A percentile compares a stretch with the other conserved stretches of the same genome.
Conservation (phyloP, 2,888 invertebrate species). For the Mylabris sibirica region DNA sequence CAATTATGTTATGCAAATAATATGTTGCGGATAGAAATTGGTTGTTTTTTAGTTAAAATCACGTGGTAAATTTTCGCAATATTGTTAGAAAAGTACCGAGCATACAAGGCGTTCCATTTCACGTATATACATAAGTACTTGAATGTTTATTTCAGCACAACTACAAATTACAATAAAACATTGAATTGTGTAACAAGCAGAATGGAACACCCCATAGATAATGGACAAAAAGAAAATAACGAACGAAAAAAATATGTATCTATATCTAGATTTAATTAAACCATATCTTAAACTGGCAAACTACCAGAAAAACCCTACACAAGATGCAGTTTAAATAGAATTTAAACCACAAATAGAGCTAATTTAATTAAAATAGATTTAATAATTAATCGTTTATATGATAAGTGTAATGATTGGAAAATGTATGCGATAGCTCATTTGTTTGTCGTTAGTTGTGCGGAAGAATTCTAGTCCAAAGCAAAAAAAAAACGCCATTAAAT, state of each 20-base stretch:
- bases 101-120: no score
- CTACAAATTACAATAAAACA: background rate
- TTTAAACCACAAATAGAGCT: background rate
- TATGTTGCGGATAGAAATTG: background rate
- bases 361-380: background rate
- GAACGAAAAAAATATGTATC: background rate
- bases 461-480: background rate
- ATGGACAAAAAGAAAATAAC: background rate
- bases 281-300: slow-evolving; percentile 3
- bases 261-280: slow-evolving; percentile 5
- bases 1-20: slow-evolving; percentile 27
- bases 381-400: background rate
- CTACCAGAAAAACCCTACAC: background rate
- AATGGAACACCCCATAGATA: no score
- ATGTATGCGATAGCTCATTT: background rate
- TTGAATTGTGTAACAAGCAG: no score
- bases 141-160: no score
- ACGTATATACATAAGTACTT: no score
- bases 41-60: background rate
- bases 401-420: no score
- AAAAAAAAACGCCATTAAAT: slow-evolving; percentile 4
- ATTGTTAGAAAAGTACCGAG: background rate
- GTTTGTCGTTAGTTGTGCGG: background rate
- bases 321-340: slow-evolving; percentile 1
- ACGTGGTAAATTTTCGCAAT: background rate